Evolutionary conservation across 2,113 vertebrate species (phyloP), one percentile per base, ranked within the genome.

Genomic region (Gulo gulo): DNA sequence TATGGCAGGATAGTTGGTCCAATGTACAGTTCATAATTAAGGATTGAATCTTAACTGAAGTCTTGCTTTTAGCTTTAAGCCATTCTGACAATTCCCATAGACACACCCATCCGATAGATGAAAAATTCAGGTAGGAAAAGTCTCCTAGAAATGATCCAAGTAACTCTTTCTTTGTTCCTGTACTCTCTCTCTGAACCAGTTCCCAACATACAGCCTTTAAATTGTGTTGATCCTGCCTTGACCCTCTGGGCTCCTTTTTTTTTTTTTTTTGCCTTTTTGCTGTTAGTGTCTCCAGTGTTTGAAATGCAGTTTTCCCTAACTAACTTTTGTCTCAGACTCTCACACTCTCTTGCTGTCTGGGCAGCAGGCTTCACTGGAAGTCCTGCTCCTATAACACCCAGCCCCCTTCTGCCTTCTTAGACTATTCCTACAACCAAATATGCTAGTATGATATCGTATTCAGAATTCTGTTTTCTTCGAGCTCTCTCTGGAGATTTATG

Each of bases 401-500:
- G 24, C 26, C 13, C 52, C 42, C 29, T 31, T 92, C 76, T 92
- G 36, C 67, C 31, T 87, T 50, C 59, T 79, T 92, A 42, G 14
- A 73, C 6, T 29, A 6, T 42, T 78, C 92, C 82, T 71, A 2
- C 97, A 93, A 31, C 57, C 57, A 21, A 97, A 67, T 63, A 81
- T 97, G 45, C 34, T 94, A 83, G 55, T 36, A 7, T n/a, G 94
- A 59, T 84, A 39, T 93, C 95, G 98, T 97, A 74, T 65, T 94
- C 97, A 96, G 86, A 87, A 90, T 92, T 79, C 88, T 73, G 91
- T 96, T 98, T 42, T 67, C 97, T 94, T 92, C 55, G 89, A 69
- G 83, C 97, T 15, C 92, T 98, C 97, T 97, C 91, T 79, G 94
- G 87, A 97, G 73, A 78, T 95, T 98, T 93, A 57, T 96, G 47